Conservation (phyloP, 2,888 invertebrate genomes). For the Actias luna region DNA sequence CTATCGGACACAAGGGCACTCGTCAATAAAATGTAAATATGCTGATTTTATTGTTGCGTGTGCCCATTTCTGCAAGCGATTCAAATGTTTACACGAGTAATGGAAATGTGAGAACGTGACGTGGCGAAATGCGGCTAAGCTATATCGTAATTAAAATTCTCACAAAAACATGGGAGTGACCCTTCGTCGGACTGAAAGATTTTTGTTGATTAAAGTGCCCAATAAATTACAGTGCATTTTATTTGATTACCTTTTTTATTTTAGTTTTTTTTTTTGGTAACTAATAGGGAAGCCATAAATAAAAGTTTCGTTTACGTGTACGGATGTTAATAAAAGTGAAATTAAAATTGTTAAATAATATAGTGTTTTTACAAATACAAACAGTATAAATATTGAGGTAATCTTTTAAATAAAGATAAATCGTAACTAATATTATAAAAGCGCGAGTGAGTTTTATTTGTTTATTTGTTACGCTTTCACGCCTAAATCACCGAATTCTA, state of each 20-base stretch:
- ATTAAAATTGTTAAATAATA: too few relatives aligned
- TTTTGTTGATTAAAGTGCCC: conserved; percentile 58
- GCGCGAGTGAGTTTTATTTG: too few relatives aligned
- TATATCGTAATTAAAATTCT: conserved; percentile 58
- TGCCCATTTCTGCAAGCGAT: conserved; percentile 52
- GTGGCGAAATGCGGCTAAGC: conserved; percentile 41
- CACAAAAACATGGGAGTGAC: conserved; percentile 46
- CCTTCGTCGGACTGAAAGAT: conserved; percentile 51
- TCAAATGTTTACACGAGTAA: conserved; percentile 73
- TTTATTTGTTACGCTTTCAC: too few relatives aligned
- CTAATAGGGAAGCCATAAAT: neutral
- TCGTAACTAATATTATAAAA: too few relatives aligned
- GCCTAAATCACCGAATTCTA: too few relatives aligned
- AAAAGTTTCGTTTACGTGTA: neutral
- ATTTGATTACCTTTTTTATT: conserved; percentile 29
- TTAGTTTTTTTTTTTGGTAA: neutral
- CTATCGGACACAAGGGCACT: neutral
- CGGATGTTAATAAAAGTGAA: neutral
- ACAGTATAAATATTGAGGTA: too few relatives aligned
- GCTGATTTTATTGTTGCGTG: conserved; percentile 44
- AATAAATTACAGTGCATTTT: conserved; percentile 36
- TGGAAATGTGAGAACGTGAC: conserved; percentile 67
- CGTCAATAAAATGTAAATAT: neutral
- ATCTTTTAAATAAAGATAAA: too few relatives aligned
- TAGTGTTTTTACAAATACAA: too few relatives aligned